These are phyloP conservation scores for Loris lydekkerianus DNA, from an alignment of 2,797 vertebrate genomes.

Conservation along the genomic window DNA sequence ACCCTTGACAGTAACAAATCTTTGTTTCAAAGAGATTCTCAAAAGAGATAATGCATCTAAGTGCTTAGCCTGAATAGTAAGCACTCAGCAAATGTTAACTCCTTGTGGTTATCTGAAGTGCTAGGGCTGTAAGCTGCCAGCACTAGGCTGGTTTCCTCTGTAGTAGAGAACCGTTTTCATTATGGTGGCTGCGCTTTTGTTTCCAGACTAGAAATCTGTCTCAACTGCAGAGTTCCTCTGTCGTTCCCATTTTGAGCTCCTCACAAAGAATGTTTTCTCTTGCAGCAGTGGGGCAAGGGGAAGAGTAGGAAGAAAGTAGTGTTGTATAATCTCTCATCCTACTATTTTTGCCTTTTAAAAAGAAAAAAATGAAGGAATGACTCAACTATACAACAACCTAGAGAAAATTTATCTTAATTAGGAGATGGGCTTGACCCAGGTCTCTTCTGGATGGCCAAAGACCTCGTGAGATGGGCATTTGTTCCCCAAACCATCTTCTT, in stretches of 20 bases:
- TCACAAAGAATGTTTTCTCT: slow-evolving; percentile 3
- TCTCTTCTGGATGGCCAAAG: not conserved
- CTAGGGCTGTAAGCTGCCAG: not conserved
- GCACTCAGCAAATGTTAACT: not conserved
- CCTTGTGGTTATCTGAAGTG: not conserved
- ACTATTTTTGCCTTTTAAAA: not conserved
- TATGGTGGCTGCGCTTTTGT: not conserved
- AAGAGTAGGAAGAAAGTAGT: not conserved
- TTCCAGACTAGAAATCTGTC: not conserved
- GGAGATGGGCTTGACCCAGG: not conserved
- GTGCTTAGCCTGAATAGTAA: not conserved
- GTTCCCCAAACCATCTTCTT: not conserved
- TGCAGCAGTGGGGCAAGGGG: not conserved
- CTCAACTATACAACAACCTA: not conserved
- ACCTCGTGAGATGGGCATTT: not conserved
- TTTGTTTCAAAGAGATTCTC: slow-evolving; percentile 49
- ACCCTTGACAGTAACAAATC: slow-evolving; percentile 16
- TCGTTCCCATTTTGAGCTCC: not conserved
- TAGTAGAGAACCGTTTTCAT: not conserved
- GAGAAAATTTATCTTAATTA: slow-evolving; percentile 5
- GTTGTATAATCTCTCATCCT: not conserved
- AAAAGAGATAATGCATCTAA: not conserved
- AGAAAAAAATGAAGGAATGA: not conserved
- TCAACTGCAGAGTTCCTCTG: not conserved
- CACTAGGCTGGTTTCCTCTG: not conserved